Base-by-base conservation (phyloP, 1,140 invertebrate genomes). In the Hypsibius dujardini region DNA sequence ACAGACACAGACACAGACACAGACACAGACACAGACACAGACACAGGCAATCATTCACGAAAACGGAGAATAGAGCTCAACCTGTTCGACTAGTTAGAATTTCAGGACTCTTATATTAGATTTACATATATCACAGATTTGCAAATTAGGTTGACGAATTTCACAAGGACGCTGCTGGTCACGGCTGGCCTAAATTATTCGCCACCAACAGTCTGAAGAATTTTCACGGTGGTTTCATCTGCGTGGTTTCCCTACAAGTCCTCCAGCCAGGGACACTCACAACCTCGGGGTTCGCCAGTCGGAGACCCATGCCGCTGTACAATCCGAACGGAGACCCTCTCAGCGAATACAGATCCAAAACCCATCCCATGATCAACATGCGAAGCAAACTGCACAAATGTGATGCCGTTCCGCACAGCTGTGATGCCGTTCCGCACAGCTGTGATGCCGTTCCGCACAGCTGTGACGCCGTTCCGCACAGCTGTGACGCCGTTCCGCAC, bases 151-250 rank as follows among this genome's bases (percentile, higher is more conserved):
- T 67, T 3, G 62, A 67, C 42, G 62, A 67, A 42, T 67, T 67
- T 45, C 42, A 67, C 62, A 12, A 45, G 62, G 62, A 67, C 3
- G 62, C 62, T 15, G 62, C 62, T 42, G 62, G 62, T 45, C 62
- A 67, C 62, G 62, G 62, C 42, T 67, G 62, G 62, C 62, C 62
- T 7, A 67, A 67, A 42, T 42, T 67, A 42, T 67, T 12, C 62
- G 3, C 42, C 12, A 67, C 62, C 3, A 42, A 12, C 62, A 67
- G 62, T 42, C 62, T 67, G 12, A 67, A 67, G 42, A 42, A 42
- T 45, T 67, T 67, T 45, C 3, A 12, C 12, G 62, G 12, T 3
- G 62, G 62, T 15, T 67, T 67, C 42, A 67, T 42, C 62, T 67
- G 62, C 45, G 62, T 67, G 12, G 62, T 67, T 3, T 67, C 62